phyloP scores from a whole-genome alignment of 2,888 invertebrate genomes.

The Diadromus collaris region DNA sequence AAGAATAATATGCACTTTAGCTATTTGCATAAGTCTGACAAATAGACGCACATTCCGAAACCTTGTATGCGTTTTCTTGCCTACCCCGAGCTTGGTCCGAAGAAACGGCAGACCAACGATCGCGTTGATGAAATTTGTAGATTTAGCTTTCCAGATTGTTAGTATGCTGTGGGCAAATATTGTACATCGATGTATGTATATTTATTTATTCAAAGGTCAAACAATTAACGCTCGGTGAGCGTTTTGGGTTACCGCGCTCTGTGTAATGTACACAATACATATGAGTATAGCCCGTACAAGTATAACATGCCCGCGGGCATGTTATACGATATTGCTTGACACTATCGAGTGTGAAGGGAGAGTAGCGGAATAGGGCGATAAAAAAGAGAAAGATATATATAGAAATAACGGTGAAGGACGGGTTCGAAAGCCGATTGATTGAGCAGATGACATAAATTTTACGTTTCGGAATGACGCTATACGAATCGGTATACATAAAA shows the following conservation, averaged over 20 bases:
- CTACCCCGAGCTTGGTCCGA: too few species aligned
- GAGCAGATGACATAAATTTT: conserved; percentile 22
- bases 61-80: too few species aligned
- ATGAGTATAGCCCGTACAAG: background rate
- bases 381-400: background rate
- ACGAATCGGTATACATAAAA: conserved; percentile 6
- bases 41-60: background rate
- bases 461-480: conserved; percentile 21
- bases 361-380: background rate
- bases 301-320: conserved; percentile 13
- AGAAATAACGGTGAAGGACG: background rate
- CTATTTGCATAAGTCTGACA: background rate
- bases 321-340: conserved; percentile 40
- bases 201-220: conserved; percentile 47
- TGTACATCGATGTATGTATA: conserved; percentile 15
- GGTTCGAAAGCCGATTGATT: background rate
- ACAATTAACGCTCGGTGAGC: conserved; percentile 46
- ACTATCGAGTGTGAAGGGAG: conserved; percentile 28
- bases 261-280: conserved; percentile 1
- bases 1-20: background rate
- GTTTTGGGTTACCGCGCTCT: conserved; percentile 30
- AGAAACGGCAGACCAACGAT: background rate
- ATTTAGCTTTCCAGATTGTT: background rate
- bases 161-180: background rate
- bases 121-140: background rate